Conservation (phyloP, 2,888 invertebrate species). For the Plagodis pulveraria region DNA sequence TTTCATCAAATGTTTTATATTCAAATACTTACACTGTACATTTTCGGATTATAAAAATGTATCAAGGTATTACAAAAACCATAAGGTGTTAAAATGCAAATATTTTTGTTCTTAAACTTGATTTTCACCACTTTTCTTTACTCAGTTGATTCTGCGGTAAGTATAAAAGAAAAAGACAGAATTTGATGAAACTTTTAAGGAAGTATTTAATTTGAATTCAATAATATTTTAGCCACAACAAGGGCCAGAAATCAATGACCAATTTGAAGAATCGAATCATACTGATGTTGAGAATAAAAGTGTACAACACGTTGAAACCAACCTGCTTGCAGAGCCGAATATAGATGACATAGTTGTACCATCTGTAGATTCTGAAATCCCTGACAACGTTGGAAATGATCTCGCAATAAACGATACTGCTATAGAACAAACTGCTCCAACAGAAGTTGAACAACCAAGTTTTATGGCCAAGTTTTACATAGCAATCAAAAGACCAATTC, state of each 20-base stretch:
- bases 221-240: slow-evolving; percentile 54
- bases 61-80: too few relatives aligned
- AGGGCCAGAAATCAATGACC: slow-evolving; percentile 60
- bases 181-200: background rate
- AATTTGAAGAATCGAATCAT: slow-evolving; percentile 43
- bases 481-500: slow-evolving; percentile 49
- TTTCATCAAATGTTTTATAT: too few relatives aligned
- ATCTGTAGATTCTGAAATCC: background rate
- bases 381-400: background rate
- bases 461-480: slow-evolving; percentile 45
- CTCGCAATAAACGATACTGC: slow-evolving; percentile 8
- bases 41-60: too few relatives aligned
- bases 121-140: slow-evolving; percentile 16
- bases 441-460: slow-evolving; percentile 6
- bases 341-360: background rate
- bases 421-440: background rate
- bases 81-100: slow-evolving; percentile 19
- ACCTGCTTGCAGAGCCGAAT: background rate
- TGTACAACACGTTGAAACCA: slow-evolving; percentile 1
- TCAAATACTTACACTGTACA: too few relatives aligned
- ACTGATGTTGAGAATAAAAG: slow-evolving; percentile 19
- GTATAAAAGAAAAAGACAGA: background rate
- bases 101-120: slow-evolving; percentile 15
- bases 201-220: background rate
- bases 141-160: slow-evolving; percentile 25